Base-by-base conservation (phyloP, 2,113 vertebrate genomes). In the Tragelaphus imberbis region DNA sequence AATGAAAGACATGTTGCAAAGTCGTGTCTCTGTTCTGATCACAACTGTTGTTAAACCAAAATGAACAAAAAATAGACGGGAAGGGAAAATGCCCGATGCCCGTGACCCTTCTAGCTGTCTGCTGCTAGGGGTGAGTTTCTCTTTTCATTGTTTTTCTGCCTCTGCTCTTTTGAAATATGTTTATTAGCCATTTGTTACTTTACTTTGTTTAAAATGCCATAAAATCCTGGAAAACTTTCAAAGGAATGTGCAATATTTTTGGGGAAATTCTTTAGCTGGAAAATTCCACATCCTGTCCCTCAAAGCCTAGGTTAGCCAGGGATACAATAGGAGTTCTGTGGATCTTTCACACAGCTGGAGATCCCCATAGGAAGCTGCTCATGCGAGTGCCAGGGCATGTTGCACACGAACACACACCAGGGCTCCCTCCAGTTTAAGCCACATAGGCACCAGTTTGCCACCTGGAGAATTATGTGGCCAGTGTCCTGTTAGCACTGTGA, bases 71-170 rank as follows among this genome's bases (percentile, higher is more conserved):
- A 0, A 6, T 2, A 49, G 19, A 2, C 1, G 0, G 16, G 51
- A n/a, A 21, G 2, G 14, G 9, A 1, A 1, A 0, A 2, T 4
- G 6, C 49, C 44, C 1, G 0, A 5, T 0, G 11, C 27, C 3
- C 0, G 4, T 1, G 2, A 33, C 13, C 8, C 61, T 4, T 19
- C 9, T 6, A 7, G 5, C 28, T 3, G 16, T 2, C 1, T 0
- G 4, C 13, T 5, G 12, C 44, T 5, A 1, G 58, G 17, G 2
- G 2, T 0, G 0, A 2, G 1, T 3, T 36, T 68, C 71, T 30
- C 9, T 44, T 33, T 19, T 33, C 17, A 19, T 17, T 10, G 23
- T 1, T 79, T 79, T 17, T 33, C 89, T 28, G 28, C 58, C 55
- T n/a, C 16, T 19, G 11, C 4, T 0, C 10, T 90, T 82, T 58